A percentile compares a stretch with the other conserved stretches of the same genome.
phyloP scores from a whole-genome alignment of 92 coral and sea anemone species.

The Palythoa heliodiscus region DNA sequence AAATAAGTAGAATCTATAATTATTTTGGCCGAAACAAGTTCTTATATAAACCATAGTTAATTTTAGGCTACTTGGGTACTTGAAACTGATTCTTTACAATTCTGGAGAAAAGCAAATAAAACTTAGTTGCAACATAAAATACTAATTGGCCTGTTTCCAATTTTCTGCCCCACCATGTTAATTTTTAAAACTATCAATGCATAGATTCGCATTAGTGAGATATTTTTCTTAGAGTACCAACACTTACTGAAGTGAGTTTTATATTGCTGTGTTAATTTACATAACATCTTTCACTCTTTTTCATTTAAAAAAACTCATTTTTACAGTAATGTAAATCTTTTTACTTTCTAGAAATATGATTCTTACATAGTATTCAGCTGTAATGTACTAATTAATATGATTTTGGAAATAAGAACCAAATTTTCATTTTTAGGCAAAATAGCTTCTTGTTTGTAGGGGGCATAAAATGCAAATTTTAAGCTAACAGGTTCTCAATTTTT shows the following conservation, averaged over 20 bases:
- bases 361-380: background rate
- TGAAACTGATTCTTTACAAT: too few species aligned
- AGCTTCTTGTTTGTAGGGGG: background rate
- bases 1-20: too few species aligned
- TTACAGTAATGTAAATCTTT: background rate
- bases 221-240: background rate
- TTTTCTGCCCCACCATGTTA: too few species aligned
- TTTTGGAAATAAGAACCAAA: background rate
- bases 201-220: background rate
- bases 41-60: too few species aligned
- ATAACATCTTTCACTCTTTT: too few species aligned
- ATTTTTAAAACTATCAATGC: background rate
- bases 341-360: background rate
- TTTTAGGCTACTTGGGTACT: too few species aligned
- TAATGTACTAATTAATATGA: conserved; percentile 3
- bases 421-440: too few species aligned
- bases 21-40: too few species aligned
- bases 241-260: background rate
- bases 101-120: too few species aligned
- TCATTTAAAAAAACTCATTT: too few species aligned
- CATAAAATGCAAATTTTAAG: background rate
- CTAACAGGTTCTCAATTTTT: too few species aligned
- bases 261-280: conserved; percentile 2
- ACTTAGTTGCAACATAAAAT: too few species aligned
- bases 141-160: conserved; percentile 4